Evolutionary conservation across 1,140 invertebrate genomes (phyloP).

Genomic region (Cotesia vestalis): DNA sequence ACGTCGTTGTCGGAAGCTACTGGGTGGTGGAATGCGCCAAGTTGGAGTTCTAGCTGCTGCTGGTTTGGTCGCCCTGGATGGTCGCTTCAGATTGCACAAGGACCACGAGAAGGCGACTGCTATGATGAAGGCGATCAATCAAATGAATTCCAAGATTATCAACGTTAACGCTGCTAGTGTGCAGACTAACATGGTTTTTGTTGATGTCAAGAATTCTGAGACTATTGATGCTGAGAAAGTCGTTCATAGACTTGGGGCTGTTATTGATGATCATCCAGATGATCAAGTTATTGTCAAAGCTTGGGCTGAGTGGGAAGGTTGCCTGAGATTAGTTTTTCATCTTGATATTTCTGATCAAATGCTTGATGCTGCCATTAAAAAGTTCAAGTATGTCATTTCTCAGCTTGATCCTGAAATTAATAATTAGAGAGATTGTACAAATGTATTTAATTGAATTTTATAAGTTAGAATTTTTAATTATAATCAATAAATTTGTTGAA

Average conservation of each 20-base stretch:
- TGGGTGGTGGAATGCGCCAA: constrained; percentile 94
- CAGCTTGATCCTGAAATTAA: constrained; percentile 57
- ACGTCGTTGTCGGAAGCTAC: constrained; percentile 78
- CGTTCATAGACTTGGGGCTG: constrained; percentile 66
- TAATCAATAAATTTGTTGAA: no score
- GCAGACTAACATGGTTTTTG: constrained; percentile 83
- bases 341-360: constrained; percentile 73
- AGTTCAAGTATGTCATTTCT: constrained; percentile 71
- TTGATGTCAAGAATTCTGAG: constrained; percentile 68
- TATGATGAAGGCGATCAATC: constrained; percentile 74
- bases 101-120: constrained; percentile 79
- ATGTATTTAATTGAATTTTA: neutral
- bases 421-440: neutral
- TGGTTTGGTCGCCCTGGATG: constrained; percentile 83
- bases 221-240: constrained; percentile 68
- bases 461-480: no score
- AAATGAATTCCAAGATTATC: constrained; percentile 56
- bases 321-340: constrained; percentile 74
- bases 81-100: constrained; percentile 72
- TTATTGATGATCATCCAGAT: constrained; percentile 63
- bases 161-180: constrained; percentile 72
- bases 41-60: constrained; percentile 88
- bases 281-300: constrained; percentile 68
- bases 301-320: constrained; percentile 65
- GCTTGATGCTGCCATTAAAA: constrained; percentile 71